These are phyloP conservation scores for Nysson spinosus DNA, from an alignment of 2,888 invertebrate species.

Conservation along the genomic window DNA sequence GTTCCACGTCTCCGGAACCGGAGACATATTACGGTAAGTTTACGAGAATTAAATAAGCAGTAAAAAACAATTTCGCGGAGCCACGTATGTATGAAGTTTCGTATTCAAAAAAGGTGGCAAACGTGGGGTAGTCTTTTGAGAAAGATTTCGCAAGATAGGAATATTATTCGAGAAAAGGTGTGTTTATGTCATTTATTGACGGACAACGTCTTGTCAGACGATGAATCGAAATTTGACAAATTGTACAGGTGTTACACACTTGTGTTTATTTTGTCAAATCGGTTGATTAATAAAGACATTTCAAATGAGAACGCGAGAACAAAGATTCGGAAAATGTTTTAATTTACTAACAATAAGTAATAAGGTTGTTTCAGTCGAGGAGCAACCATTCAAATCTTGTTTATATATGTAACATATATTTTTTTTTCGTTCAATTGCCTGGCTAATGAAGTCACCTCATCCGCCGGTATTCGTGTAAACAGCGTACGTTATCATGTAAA, in stretches of 20 bases:
- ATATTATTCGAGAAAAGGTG: background rate
- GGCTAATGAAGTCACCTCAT: constrained; percentile 20
- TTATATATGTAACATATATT: constrained; percentile 1
- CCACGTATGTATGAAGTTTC: too few species aligned
- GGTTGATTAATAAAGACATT: constrained; percentile 30
- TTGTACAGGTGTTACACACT: constrained; percentile 47
- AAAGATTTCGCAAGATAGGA: background rate
- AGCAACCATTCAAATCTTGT: background rate
- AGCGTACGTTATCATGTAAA: background rate
- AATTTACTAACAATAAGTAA: constrained; percentile 7
- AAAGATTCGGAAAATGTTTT: constrained; percentile 13
- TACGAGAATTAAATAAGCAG: background rate
- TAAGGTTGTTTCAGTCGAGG: constrained; percentile 27
- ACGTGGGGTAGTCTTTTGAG: too few species aligned
- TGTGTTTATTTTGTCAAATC: constrained; percentile 47
- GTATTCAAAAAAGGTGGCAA: too few species aligned
- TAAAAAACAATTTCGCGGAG: constrained; percentile 5
- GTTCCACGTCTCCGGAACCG: constrained; percentile 70
- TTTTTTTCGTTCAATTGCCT: constrained; percentile 14
- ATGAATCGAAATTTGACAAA: constrained; percentile 21
- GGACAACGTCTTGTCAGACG: constrained; percentile 3
- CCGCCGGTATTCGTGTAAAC: background rate
- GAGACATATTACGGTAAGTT: constrained; percentile 70
- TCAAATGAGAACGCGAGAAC: constrained; percentile 5
- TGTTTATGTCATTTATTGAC: constrained; percentile 2